Evolutionary conservation across 2,888 invertebrate species (phyloP).

Genomic region (Auanema sp.): DNA sequence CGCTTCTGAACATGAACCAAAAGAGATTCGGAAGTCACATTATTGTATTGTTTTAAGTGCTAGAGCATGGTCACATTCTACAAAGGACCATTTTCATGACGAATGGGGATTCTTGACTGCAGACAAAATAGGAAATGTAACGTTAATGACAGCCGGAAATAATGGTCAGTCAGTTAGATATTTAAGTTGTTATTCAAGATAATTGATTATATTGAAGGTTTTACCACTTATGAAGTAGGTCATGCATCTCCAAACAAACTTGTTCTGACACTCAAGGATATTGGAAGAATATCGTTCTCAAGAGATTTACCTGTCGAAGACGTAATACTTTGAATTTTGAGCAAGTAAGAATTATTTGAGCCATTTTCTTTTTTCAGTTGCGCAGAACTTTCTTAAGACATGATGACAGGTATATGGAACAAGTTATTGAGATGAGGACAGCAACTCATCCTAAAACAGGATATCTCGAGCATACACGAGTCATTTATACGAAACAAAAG

Average conservation of each 20-base stretch:
- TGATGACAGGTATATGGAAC: conserved; percentile 64
- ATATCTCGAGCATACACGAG: conserved; percentile 63
- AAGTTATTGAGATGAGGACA: conserved; percentile 63
- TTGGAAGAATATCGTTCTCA: conserved; percentile 64
- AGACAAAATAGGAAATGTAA: conserved; percentile 62
- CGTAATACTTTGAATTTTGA: conserved; percentile 39
- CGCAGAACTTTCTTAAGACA: conserved; percentile 63
- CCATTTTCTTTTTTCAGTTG: conserved; percentile 46
- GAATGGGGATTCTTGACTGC: conserved; percentile 64
- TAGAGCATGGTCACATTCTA: conserved; percentile 64
- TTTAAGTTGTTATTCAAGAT: background rate
- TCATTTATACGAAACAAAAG: conserved; percentile 60
- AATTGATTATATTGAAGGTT: conserved; percentile 47
- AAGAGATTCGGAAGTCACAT: too few species aligned
- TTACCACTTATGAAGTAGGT: conserved; percentile 65
- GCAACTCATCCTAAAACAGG: conserved; percentile 63
- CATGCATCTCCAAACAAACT: conserved; percentile 57
- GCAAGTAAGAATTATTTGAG: background rate
- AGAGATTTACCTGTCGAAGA: conserved; percentile 65
- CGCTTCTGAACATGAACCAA: too few species aligned
- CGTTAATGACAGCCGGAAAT: conserved; percentile 64
- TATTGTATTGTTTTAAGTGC: conserved; percentile 47
- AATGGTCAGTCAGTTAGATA: conserved; percentile 48
- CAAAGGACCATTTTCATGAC: conserved; percentile 65
- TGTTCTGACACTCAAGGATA: conserved; percentile 62